A percentile compares a stretch with the other conserved stretches of the same genome.
Conservation (phyloP, 2,113 vertebrate species). For the Perca fluviatilis region DNA sequence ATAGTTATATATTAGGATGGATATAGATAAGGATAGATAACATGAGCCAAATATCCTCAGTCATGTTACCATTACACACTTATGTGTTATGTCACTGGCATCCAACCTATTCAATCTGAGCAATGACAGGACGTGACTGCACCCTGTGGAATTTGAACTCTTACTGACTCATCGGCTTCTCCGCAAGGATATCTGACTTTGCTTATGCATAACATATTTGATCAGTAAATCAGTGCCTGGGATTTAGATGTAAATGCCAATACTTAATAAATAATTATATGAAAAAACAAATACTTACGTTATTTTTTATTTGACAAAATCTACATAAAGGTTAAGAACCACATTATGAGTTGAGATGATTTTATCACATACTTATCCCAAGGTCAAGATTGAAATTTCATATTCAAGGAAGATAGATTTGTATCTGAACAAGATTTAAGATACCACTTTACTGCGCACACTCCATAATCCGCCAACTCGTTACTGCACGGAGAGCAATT, state of each 20-base stretch:
- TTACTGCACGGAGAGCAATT: slow-evolving; percentile 35
- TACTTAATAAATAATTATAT: no score
- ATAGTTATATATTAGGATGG: not conserved
- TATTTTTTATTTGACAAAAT: no score
- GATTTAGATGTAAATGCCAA: not conserved
- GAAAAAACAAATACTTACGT: no score
- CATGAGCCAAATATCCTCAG: not conserved
- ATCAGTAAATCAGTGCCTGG: not conserved
- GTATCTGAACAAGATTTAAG: not conserved
- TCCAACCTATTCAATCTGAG: slow-evolving; percentile 2
- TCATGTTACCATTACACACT: not conserved
- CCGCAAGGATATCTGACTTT: slow-evolving; percentile 2
- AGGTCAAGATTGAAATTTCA: not conserved
- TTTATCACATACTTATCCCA: not conserved
- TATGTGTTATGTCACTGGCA: slow-evolving; percentile 4
- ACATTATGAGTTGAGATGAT: not conserved
- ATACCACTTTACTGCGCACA: no score
- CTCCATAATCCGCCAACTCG: no score
- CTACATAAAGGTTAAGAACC: no score
- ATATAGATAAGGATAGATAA: not conserved
- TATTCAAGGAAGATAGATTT: not conserved
- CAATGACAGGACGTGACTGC: slow-evolving; percentile 8
- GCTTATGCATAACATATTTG: not conserved
- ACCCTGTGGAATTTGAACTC: slow-evolving; percentile 26
- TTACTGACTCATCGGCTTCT: slow-evolving; percentile 4